A percentile compares a stretch with the other conserved stretches of the same genome.
phyloP scores from a whole-genome alignment of 2,113 vertebrate genomes.

The Marmota flaviventris region DNA sequence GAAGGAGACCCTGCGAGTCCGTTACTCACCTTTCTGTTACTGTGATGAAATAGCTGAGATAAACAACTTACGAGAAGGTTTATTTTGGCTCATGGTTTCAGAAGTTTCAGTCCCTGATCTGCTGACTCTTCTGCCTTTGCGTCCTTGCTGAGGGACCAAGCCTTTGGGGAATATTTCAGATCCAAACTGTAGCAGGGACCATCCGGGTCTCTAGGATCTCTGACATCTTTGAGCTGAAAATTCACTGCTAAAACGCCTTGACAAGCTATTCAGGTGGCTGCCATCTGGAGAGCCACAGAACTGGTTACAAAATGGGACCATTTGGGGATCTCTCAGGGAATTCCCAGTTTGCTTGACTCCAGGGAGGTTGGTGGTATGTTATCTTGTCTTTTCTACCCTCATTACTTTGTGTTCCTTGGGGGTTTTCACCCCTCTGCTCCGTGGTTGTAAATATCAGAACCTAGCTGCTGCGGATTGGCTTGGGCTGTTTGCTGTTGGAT shows the following conservation, averaged over 20 bases:
- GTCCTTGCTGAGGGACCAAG: neutral
- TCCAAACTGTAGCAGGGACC: neutral
- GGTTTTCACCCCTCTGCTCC: neutral
- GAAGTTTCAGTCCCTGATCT: neutral
- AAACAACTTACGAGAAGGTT: neutral
- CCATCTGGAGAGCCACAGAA: neutral
- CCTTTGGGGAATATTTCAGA: neutral
- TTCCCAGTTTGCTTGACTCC: neutral
- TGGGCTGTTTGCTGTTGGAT: neutral
- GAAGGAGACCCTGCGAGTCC: neutral
- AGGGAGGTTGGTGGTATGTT: neutral
- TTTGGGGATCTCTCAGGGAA: neutral
- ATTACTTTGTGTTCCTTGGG: neutral
- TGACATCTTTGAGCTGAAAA: neutral
- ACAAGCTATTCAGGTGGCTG: neutral
- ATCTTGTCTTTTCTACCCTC: neutral
- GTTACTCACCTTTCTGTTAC: neutral
- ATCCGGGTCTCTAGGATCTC: neutral
- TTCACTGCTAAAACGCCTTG: neutral
- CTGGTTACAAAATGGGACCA: neutral
- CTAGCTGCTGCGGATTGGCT: fast-evolving
- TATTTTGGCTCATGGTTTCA: neutral
- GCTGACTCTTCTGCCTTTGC: neutral
- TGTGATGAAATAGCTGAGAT: neutral
- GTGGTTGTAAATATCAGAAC: neutral